phyloP scores from a whole-genome alignment of 2,113 vertebrate species.

The Bagarius yarrelli region DNA sequence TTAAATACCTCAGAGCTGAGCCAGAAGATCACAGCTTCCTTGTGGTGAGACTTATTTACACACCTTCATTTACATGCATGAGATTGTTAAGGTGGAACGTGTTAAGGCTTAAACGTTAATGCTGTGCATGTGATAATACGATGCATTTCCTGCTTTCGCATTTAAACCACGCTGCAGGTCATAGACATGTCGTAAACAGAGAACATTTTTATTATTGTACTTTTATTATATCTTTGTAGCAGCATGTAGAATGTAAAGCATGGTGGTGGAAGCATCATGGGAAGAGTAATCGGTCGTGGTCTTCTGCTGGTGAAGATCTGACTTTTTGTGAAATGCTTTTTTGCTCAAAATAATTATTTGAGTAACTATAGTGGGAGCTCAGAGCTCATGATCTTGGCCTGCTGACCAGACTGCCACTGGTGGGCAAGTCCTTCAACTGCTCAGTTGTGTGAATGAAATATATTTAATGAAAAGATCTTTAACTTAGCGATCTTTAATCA shows the following conservation, averaged over 20 bases:
- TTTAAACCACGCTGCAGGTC: background rate
- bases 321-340: background rate
- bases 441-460: too few relatives aligned
- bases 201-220: background rate
- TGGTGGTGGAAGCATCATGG: background rate
- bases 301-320: background rate
- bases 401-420: too few relatives aligned
- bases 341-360: background rate
- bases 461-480: too few relatives aligned
- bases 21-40: conserved; percentile 87
- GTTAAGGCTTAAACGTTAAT: background rate
- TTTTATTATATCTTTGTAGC: background rate
- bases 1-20: conserved; percentile 84
- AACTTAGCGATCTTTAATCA: too few relatives aligned
- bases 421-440: too few relatives aligned
- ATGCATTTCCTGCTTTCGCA: background rate
- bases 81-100: too few relatives aligned
- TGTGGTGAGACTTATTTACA: conserved; percentile 71
- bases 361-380: background rate
- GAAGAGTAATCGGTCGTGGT: background rate
- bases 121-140: background rate
- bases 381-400: too few relatives aligned
- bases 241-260: background rate
- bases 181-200: background rate
- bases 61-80: background rate